Evolutionary conservation across 2,113 vertebrate species (phyloP).

Genomic region (Prunella himalayana): DNA sequence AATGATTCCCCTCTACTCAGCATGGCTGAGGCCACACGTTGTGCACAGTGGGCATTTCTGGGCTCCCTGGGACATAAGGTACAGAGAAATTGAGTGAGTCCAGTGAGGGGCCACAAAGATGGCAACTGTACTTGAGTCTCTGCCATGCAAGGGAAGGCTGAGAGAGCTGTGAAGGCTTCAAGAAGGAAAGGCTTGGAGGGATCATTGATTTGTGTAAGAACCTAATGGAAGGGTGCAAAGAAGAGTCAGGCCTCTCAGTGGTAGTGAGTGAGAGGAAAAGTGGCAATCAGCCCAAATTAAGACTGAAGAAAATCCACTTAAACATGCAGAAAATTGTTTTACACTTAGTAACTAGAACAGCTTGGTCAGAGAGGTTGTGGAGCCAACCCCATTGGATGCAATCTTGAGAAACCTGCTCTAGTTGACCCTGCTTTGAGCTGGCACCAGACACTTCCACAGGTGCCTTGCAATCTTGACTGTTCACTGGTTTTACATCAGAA

Average conservation of each 20-base stretch:
- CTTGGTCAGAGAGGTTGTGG: neutral
- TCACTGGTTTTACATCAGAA: neutral
- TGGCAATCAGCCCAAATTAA: neutral
- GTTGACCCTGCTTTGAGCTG: neutral
- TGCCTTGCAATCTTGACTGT: neutral
- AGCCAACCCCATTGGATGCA: neutral
- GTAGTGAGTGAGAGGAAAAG: neutral
- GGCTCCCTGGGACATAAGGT: rapidly evolving
- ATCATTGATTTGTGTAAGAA: neutral
- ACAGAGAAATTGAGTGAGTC: too few relatives aligned
- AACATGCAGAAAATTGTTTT: neutral
- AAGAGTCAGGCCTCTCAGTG: neutral
- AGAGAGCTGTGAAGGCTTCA: neutral
- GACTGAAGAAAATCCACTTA: neutral
- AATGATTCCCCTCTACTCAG: neutral
- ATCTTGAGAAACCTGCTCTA: neutral
- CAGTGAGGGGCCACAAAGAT: neutral
- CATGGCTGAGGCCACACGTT: rapidly evolving
- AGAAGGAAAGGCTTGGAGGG: neutral
- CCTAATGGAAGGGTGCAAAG: neutral
- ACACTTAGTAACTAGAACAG: neutral
- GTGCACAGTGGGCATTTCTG: neutral
- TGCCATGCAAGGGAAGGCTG: neutral
- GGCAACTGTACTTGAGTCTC: neutral
- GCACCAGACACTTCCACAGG: neutral